Evolutionary conservation across 2,113 vertebrate species (phyloP).

Genomic region (Neolamprologus sp.): DNA sequence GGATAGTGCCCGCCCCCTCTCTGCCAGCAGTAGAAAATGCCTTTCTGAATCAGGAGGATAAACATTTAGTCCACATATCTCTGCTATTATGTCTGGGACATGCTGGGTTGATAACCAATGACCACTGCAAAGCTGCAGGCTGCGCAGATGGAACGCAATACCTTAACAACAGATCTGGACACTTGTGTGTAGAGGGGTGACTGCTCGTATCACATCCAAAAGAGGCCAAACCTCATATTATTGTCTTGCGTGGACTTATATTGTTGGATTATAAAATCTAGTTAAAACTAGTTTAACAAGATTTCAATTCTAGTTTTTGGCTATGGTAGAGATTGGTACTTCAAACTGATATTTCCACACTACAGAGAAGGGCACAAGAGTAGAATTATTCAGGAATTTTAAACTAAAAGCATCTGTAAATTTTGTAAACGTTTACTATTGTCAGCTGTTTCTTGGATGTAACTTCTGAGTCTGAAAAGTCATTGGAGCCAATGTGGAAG

Average conservation of each 20-base stretch:
- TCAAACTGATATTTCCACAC: neutral
- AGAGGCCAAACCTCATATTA: neutral
- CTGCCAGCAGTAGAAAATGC: neutral
- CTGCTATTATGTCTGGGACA: neutral
- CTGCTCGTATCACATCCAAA: neutral
- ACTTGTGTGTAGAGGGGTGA: neutral
- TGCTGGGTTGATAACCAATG: neutral
- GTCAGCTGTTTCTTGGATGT: neutral
- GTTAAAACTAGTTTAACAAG: neutral
- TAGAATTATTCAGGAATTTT: neutral
- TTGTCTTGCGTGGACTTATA: neutral
- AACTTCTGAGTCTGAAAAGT: neutral
- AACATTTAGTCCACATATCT: neutral
- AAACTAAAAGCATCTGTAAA: neutral
- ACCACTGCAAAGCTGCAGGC: neutral
- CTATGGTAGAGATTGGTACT: neutral
- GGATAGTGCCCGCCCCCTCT: neutral
- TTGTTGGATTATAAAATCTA: neutral
- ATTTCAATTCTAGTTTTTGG: neutral
- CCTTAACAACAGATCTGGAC: neutral
- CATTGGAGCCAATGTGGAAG: neutral
- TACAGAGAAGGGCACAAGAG: neutral
- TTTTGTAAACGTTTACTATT: neutral
- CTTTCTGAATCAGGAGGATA: neutral
- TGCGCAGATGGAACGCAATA: neutral